These are phyloP conservation scores for Xestia sexstrigata DNA, from an alignment of 2,888 invertebrate species.

Conservation along the genomic window DNA sequence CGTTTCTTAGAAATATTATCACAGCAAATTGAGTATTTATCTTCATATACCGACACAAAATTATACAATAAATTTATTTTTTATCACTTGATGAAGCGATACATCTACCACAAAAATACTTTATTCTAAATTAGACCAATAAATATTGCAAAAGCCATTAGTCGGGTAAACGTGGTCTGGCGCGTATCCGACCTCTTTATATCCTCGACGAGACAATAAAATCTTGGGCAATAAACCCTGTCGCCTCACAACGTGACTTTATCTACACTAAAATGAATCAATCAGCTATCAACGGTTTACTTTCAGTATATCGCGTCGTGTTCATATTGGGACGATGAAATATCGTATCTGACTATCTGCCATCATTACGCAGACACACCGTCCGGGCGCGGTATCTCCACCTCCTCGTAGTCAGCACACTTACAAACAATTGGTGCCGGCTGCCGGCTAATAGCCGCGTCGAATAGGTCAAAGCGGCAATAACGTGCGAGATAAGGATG, in stretches of 20 bases:
- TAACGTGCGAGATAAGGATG: constrained; percentile 72
- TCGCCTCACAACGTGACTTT: constrained; percentile 77
- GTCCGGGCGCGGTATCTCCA: constrained; percentile 44
- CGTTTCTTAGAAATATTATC: constrained; percentile 54
- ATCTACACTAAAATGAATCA: constrained; percentile 84
- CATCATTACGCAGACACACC: constrained; percentile 63
- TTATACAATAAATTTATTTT: constrained; percentile 53
- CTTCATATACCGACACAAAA: constrained; percentile 46
- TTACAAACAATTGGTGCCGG: constrained; percentile 70
- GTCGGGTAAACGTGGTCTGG: constrained; percentile 56
- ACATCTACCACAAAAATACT: constrained; percentile 63
- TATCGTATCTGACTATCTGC: constrained; percentile 62
- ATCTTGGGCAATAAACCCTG: constrained; percentile 77
- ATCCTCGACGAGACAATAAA: constrained; percentile 80
- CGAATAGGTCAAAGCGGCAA: constrained; percentile 76
- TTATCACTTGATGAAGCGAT: constrained; percentile 60
- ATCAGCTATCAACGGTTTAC: constrained; percentile 79
- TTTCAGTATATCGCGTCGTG: constrained; percentile 74
- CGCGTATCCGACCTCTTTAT: constrained; percentile 71
- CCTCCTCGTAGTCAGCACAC: constrained; percentile 55
- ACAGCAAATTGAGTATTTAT: constrained; percentile 59
- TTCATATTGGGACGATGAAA: constrained; percentile 68
- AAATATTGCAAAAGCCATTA: constrained; percentile 75
- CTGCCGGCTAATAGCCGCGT: constrained; percentile 68
- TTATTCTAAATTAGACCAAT: constrained; percentile 71